Percentiles rank a stretch among this genome's conserved stretches.
phyloP scores from a whole-genome alignment of 1,140 invertebrate species.

The Drosophila trapezifrons region DNA sequence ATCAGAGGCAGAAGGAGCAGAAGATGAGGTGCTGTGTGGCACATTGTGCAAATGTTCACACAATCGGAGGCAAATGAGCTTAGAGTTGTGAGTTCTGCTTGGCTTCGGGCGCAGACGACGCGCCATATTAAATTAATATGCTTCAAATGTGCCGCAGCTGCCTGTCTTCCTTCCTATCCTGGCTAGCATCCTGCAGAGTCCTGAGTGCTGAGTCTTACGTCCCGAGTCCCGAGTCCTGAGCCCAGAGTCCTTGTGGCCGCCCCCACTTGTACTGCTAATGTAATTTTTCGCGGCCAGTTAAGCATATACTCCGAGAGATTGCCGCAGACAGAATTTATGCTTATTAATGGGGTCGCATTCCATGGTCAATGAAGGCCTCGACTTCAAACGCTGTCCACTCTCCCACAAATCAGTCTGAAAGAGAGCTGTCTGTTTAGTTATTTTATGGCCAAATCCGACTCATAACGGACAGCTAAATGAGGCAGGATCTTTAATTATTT shows the following conservation, averaged over 20 bases:
- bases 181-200: background rate
- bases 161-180: background rate
- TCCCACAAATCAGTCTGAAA: background rate
- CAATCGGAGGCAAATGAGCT: slow-evolving; percentile 70
- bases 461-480: background rate
- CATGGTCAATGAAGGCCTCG: slow-evolving; percentile 39
- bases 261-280: slow-evolving; percentile 46
- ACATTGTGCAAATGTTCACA: slow-evolving; percentile 60
- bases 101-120: slow-evolving; percentile 21
- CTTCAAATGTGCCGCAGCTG: slow-evolving; percentile 44
- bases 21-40: slow-evolving; percentile 19
- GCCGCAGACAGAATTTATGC: slow-evolving; percentile 67
- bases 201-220: too few species aligned
- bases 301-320: slow-evolving; percentile 38
- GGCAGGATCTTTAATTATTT: background rate
- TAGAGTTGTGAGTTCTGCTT: slow-evolving; percentile 25
- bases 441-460: background rate
- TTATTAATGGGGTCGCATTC: slow-evolving; percentile 68
- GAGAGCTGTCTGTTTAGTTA: slow-evolving; percentile 4
- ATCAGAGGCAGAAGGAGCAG: background rate
- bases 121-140: slow-evolving; percentile 64
- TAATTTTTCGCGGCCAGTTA: slow-evolving; percentile 57
- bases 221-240: background rate
- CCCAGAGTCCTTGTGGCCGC: background rate
- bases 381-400: slow-evolving; percentile 39